These are phyloP conservation scores for Poliocrania exsul DNA, from an alignment of 2,797 vertebrate genomes.

Conservation along the genomic window DNA sequence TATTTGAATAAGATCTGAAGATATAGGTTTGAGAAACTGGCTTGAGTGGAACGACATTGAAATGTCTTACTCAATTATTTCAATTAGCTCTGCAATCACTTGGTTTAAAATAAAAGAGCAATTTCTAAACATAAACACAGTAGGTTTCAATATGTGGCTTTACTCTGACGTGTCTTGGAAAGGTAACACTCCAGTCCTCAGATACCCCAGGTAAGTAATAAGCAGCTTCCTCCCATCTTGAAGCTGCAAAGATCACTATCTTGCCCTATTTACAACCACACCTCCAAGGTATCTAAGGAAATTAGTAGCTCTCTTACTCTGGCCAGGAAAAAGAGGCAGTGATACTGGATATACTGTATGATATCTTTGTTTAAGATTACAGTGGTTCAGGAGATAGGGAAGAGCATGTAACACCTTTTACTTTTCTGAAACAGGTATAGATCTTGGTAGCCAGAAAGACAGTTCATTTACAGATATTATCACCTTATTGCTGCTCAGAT, in stretches of 20 bases:
- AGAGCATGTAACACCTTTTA: constrained; percentile 47
- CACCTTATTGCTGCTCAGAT: neutral
- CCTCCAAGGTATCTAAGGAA: constrained; percentile 14
- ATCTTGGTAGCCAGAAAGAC: neutral
- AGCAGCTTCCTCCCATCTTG: constrained; percentile 31
- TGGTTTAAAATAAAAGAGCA: constrained; percentile 50
- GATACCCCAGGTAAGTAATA: constrained; percentile 35
- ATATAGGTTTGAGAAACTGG: constrained; percentile 53
- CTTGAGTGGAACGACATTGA: neutral
- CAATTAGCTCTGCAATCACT: constrained; percentile 19
- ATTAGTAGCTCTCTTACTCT: constrained; percentile 7
- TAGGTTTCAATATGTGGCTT: constrained; percentile 6
- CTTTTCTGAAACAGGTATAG: constrained; percentile 28
- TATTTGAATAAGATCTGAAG: constrained; percentile 44
- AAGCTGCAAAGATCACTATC: constrained; percentile 47
- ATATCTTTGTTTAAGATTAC: neutral
- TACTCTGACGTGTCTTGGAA: constrained; percentile 46
- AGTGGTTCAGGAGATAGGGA: neutral
- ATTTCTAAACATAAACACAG: neutral
- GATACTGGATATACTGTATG: constrained; percentile 7
- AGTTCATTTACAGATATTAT: neutral
- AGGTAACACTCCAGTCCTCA: constrained; percentile 18
- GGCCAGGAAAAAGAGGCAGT: constrained; percentile 47
- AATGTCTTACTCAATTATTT: constrained; percentile 17
- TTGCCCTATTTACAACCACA: neutral